Evolutionary conservation across 2,113 vertebrate genomes (phyloP), one percentile per base, ranked within the genome.

Genomic region (Macrotis lagotis): DNA sequence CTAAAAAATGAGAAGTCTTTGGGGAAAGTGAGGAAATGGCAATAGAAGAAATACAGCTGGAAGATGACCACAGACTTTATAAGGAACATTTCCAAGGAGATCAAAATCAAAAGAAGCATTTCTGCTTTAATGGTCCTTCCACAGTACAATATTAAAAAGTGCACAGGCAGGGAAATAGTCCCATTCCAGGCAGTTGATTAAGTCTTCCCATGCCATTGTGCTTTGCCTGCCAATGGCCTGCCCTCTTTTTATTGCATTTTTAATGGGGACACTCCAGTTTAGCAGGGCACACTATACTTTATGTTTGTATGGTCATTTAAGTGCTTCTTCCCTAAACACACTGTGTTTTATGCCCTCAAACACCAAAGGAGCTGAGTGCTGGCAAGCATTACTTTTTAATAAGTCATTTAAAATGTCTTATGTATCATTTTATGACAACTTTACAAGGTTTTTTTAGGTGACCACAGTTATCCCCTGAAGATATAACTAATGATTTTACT

Each of bases 341-440:
- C n/a, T 9, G 22, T 48, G 26, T n/a, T 92, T 97, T 94, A 96
- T 95, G 90, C 0, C 7, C 11, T 91, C 52, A 0, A 26, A 88
- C 94, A 91, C 51, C 1, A 3, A 97, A 95, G 7, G 19, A 37
- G n/a, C 94, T 98, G 22, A 5, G 93, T 89, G 31, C 25, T 66
- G 22, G 47, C 37, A 93, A 83, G 4, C 52, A 52, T 93, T 97
- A 74, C 7, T 94, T 97, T 95, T 93, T 93, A 94, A 92, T 92
- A 97, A 97, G 51, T 93, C 94, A 94, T 97, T 98, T 94, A 93
- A 96, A 97, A 96, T 95, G 49, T 59, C 49, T 91, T 96, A 89
- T 49, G 28, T 92, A 96, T 53, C 95, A 92, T 96, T 98, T 98
- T 97, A 94, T 96, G 52, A 96, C 48, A 95, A 95, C 22, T 97